Evolutionary conservation across 2,113 vertebrate genomes (phyloP).

Genomic region (Microcebus tavaratra): DNA sequence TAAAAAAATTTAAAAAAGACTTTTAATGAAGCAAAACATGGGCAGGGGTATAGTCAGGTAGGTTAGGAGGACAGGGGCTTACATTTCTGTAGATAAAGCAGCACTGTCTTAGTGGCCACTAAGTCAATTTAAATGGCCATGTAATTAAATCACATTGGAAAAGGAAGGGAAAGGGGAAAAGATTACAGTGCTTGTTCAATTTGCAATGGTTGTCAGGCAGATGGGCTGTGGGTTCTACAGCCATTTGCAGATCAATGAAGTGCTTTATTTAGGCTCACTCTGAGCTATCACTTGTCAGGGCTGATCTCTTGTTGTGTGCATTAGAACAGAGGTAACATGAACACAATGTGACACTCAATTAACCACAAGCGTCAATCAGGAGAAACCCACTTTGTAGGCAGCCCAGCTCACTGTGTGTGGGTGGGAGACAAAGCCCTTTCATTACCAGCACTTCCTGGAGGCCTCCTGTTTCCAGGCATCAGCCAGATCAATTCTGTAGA

Average conservation of each 20-base stretch:
- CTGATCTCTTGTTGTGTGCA: conserved; percentile 61
- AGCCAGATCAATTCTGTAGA: conserved; percentile 41
- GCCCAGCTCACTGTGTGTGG: neutral
- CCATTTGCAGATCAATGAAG: conserved; percentile 67
- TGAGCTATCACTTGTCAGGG: conserved; percentile 70
- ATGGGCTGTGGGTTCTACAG: conserved; percentile 25
- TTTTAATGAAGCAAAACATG: neutral
- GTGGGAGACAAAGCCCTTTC: conserved; percentile 21
- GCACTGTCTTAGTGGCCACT: neutral
- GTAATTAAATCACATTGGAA: conserved; percentile 63
- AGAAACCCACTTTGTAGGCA: conserved; percentile 63
- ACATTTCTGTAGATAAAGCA: conserved; percentile 16
- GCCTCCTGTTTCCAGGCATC: conserved; percentile 49
- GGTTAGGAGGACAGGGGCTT: neutral
- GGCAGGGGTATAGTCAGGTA: rapidly evolving
- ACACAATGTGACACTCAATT: conserved; percentile 76
- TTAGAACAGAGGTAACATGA: conserved; percentile 70
- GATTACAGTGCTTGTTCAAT: conserved; percentile 43
- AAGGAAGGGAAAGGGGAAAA: conserved; percentile 48
- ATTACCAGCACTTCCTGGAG: conserved; percentile 58
- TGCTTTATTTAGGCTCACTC: conserved; percentile 68
- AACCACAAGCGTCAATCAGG: conserved; percentile 74
- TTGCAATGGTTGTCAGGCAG: conserved; percentile 54
- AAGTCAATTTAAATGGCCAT: neutral
- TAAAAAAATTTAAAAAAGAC: neutral